Evolutionary conservation across 2,797 vertebrate species (phyloP).

Genomic region (Amazonetta brasiliensis): DNA sequence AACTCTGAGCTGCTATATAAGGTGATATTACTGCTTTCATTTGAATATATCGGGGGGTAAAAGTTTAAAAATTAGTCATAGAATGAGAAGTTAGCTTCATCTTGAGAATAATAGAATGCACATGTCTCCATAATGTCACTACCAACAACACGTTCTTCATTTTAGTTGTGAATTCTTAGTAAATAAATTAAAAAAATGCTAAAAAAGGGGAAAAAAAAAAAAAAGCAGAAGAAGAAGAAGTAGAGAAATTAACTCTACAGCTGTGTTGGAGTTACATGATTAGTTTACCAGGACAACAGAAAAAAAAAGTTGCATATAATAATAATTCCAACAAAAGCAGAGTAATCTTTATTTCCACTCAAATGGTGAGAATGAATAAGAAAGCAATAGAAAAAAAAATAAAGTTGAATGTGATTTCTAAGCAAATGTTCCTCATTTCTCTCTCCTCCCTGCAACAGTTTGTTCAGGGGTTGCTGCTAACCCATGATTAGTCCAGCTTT

Average conservation of each 20-base stretch:
- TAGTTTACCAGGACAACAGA: constrained; percentile 19
- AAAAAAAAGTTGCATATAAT: neutral
- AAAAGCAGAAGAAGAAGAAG: no score
- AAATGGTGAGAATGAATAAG: neutral
- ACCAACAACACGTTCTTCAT: neutral
- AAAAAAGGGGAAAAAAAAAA: neutral
- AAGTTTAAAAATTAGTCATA: neutral
- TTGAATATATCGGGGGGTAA: neutral
- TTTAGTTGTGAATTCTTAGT: neutral
- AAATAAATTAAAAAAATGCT: neutral
- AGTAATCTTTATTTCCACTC: constrained; percentile 20
- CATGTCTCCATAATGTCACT: neutral
- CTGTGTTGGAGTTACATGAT: neutral
- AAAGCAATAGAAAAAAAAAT: constrained; percentile 1
- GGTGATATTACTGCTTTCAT: neutral
- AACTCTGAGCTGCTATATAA: neutral
- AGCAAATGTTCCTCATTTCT: constrained; percentile 35
- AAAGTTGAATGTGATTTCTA: neutral
- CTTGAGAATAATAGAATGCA: neutral
- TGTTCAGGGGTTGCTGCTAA: constrained; percentile 11
- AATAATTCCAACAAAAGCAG: neutral
- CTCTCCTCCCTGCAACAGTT: neutral
- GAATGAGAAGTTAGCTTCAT: neutral
- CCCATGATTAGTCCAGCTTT: constrained; percentile 36
- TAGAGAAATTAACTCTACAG: neutral